Percentiles rank a stretch among this genome's conserved stretches.
Evolutionary conservation across 2,113 vertebrate genomes (phyloP).

Genomic region (Sinocyclocheilus anshuiensis): DNA sequence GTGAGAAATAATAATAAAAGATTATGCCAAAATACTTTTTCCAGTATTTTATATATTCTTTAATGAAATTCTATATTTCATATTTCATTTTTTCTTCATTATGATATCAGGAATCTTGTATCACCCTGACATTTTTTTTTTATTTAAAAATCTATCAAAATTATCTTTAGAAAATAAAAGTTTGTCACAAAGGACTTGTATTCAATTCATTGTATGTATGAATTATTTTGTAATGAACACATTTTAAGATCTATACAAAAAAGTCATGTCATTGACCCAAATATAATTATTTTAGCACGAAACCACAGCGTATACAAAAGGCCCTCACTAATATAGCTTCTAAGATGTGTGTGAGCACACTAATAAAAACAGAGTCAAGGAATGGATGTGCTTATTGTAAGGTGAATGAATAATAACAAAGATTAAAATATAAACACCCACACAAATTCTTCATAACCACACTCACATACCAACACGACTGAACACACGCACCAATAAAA

Average conservation of each 20-base stretch:
- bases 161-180: too few relatives aligned
- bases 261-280: not conserved
- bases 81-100: too few relatives aligned
- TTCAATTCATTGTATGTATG: not conserved
- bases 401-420: constrained; percentile 71
- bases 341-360: not conserved
- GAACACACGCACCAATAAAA: constrained; percentile 53
- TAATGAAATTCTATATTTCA: too few relatives aligned
- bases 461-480: constrained; percentile 30
- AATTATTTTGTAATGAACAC: not conserved
- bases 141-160: too few relatives aligned
- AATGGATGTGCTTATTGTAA: constrained; percentile 67
- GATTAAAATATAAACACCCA: constrained; percentile 51
- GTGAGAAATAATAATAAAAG: too few relatives aligned
- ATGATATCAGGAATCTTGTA: too few relatives aligned
- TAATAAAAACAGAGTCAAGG: constrained; percentile 63
- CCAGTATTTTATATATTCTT: too few relatives aligned
- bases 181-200: not conserved
- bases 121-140: too few relatives aligned
- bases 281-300: not conserved
- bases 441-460: constrained; percentile 3
- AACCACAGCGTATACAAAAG: not conserved
- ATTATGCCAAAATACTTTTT: too few relatives aligned
- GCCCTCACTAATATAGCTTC: not conserved
- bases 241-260: not conserved